These are phyloP conservation scores for Aldabrachelys gigantea DNA, from an alignment of 2,113 vertebrate genomes.

Conservation along the genomic window DNA sequence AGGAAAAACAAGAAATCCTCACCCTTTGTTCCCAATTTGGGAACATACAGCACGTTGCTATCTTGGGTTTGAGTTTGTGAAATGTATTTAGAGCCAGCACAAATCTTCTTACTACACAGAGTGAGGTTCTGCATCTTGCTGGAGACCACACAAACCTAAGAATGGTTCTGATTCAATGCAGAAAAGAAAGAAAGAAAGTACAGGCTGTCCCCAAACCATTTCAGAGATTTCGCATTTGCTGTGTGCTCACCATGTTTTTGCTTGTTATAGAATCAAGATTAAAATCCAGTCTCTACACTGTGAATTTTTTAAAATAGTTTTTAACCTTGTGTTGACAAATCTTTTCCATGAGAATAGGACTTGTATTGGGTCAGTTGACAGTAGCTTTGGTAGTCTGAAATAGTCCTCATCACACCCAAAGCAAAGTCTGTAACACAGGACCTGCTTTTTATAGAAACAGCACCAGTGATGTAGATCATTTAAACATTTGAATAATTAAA, in stretches of 20 bases:
- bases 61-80: neutral
- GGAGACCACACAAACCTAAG: slow-evolving; percentile 8
- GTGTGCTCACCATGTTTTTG: neutral
- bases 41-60: neutral
- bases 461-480: neutral
- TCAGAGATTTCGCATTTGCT: neutral
- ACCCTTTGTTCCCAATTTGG: slow-evolving; percentile 30
- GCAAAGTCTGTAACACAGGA: slow-evolving; percentile 5
- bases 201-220: neutral
- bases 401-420: neutral
- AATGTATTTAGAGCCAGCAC: neutral
- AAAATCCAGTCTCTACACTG: slow-evolving; percentile 16
- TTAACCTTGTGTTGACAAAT: slow-evolving; percentile 2
- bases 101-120: neutral
- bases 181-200: neutral
- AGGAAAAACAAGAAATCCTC: slow-evolving; percentile 17
- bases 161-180: neutral
- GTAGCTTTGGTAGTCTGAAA: slow-evolving; percentile 50
- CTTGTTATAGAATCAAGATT: slow-evolving; percentile 32
- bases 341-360: slow-evolving; percentile 39
- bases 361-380: neutral
- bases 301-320: slow-evolving; percentile 15
- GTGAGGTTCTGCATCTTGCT: neutral
- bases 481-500: slow-evolving; percentile 8
- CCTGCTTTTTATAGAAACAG: neutral